Evolutionary conservation across 2,888 invertebrate genomes (phyloP).

Genomic region (Strigamia crassipes): DNA sequence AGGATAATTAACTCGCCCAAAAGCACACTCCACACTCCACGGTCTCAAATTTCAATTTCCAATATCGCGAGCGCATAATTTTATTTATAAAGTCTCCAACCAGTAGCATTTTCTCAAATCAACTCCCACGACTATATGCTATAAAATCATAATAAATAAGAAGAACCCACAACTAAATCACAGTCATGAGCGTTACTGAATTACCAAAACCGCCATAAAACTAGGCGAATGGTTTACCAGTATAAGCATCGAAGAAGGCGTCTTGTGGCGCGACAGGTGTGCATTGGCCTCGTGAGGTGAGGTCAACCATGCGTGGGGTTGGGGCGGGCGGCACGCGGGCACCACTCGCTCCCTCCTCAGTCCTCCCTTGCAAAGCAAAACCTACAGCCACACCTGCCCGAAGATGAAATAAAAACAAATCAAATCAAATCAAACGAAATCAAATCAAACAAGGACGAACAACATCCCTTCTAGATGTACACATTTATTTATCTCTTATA

Average conservation of each 20-base stretch:
- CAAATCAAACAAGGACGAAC: neutral
- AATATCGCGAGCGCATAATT: no score
- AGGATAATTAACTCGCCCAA: neutral
- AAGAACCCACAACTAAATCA: no score
- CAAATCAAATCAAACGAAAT: no score
- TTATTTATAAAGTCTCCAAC: no score
- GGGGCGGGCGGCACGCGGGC: slow-evolving; percentile 33
- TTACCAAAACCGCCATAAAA: neutral
- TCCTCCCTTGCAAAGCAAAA: neutral
- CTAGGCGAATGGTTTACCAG: neutral
- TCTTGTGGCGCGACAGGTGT: slow-evolving; percentile 31
- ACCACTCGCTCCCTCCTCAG: neutral
- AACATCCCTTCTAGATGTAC: neutral
- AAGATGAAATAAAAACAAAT: neutral
- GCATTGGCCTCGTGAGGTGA: slow-evolving; percentile 33
- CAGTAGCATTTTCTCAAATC: no score
- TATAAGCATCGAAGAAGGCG: neutral
- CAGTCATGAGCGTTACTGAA: neutral
- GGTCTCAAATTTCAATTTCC: no score
- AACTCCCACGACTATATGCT: no score
- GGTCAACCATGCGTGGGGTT: slow-evolving; percentile 24
- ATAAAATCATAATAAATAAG: no score
- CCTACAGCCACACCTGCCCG: neutral
- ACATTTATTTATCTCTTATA: no score
- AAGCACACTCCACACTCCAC: no score